Base-by-base conservation (phyloP, 2,888 invertebrate genomes). In the Sceliomorpha sp. region DNA sequence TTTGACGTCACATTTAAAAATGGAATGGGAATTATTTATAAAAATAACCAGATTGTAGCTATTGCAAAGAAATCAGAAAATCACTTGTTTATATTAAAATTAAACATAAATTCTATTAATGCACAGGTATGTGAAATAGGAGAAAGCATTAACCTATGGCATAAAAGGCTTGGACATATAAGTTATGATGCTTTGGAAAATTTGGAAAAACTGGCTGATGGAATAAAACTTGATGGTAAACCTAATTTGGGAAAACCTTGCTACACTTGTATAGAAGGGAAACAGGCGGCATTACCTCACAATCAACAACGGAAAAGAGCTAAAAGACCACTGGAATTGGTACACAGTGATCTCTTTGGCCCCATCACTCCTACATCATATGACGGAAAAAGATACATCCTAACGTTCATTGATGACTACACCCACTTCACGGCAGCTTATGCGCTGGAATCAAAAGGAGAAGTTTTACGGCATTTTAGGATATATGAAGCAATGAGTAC, bases 191-290 rank as follows among this genome's bases (percentile, higher is more conserved):
- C 37, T 14, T 12, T 73, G 12, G 55, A 69, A 31, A 56, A 44
- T 36, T 27, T 70, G 15, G 7, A n/a, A 14, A 13, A 14, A n/a
- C 20, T 34, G 32, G 50, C 27, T 26, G 53, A 60, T 9, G 76
- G 67, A 31, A 58, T 73, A 8, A 47, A 51, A 9, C 9, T 62
- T 9, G 51, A 69, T n/a, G n/a, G n/a, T n/a, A n/a, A n/a, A n/a
- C n/a, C n/a, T 9, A 27, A 9, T 27, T 24, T 27, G 26, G 26
- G 6, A 44, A 44, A 44, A 27, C 27, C 36, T 0, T 76, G 72
- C 45, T 26, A 45, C 47, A 40, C 40, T 3, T 76, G 78, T 31
- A 55, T 75, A 1, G 37, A 71, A 13, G 72, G 75, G n/a, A 79
- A 77, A 42, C 71, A 72, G 32, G 67, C 69, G 1, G 8, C 7